Base-by-base conservation (phyloP, 1,140 invertebrate species). In the Mercenaria mercenaria region DNA sequence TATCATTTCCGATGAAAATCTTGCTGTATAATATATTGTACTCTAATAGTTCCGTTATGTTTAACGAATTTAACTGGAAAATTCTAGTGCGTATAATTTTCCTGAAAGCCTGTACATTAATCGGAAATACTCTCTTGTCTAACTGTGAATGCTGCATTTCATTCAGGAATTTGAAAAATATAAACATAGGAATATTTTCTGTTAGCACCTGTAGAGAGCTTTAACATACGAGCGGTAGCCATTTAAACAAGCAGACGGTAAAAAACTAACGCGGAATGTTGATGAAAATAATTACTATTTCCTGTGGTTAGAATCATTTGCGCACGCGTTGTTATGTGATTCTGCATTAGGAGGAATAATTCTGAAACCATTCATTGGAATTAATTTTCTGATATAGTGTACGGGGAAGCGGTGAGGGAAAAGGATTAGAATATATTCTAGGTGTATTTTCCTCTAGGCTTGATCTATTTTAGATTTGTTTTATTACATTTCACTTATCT, bases 121-220 rank as follows among this genome's bases (percentile, higher is more conserved):
- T 32, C 61, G 32, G 26, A 67, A 32, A 67, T 56, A 4, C 29
- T 32, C n/a, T 10, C 56, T 29, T 67, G 61, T 67, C 61, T 67
- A 67, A 67, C 32, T 67, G 61, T 37, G 8, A 67, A 29, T 32
- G 32, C 26, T 67, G 61, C 32, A 67, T 67, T 67, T 41, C 37
- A 4, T 18, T 74, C 3, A 74, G 39, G 39, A 41, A 74, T 74
- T 41, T 74, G 39, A 39, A 74, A 77, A 77, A 61, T 34, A 82
- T 82, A 82, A 82, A 82, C 80, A 61, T 52, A 2, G 52, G 56
- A 29, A 82, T 61, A 82, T 64, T 67, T 64, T 39, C 18, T 26
- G 56, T 61, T 61, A 82, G 52, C 80, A 82, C 80, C 80, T 82
- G 80, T 59, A 50, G 20, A 37, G 80, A 82, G 43, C 61, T n/a